These are phyloP conservation scores for Ammodramus savannarum DNA, from an alignment of 2,113 vertebrate genomes.

Conservation along the genomic window DNA sequence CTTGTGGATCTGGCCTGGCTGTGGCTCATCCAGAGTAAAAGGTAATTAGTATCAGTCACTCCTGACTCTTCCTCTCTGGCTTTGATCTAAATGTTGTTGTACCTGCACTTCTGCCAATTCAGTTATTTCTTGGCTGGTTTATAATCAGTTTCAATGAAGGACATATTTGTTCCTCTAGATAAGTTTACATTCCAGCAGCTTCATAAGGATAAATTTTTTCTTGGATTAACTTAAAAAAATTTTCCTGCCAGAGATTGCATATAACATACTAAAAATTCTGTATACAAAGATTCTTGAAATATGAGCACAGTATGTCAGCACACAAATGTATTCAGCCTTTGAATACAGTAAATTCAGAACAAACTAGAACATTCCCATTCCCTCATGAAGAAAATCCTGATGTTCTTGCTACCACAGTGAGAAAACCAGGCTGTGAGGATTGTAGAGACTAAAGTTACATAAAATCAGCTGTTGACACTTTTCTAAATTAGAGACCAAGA, in stretches of 20 bases:
- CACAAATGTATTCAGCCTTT: neutral
- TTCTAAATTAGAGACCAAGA: neutral
- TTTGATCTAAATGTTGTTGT: neutral
- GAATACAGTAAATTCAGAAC: neutral
- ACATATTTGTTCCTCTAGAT: neutral
- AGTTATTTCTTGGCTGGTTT: neutral
- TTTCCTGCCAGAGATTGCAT: neutral
- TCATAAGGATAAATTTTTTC: neutral
- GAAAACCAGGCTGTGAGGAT: rapidly evolving
- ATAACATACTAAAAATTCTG: neutral
- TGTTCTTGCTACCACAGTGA: neutral
- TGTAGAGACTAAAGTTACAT: neutral
- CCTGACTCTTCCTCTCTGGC: neutral
- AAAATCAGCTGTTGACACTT: neutral
- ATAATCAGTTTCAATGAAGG: neutral
- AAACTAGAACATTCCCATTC: neutral
- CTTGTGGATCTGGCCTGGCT: neutral
- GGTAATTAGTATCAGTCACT: neutral
- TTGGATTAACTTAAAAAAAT: neutral
- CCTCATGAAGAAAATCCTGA: neutral
- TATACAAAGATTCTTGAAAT: neutral
- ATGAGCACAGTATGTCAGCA: neutral
- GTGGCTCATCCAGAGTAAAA: neutral
- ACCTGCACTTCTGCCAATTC: neutral
- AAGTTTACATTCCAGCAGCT: neutral